Evolutionary conservation across 92 coral and sea anemone species (phyloP).

Genomic region (Phenganax stokvisi): DNA sequence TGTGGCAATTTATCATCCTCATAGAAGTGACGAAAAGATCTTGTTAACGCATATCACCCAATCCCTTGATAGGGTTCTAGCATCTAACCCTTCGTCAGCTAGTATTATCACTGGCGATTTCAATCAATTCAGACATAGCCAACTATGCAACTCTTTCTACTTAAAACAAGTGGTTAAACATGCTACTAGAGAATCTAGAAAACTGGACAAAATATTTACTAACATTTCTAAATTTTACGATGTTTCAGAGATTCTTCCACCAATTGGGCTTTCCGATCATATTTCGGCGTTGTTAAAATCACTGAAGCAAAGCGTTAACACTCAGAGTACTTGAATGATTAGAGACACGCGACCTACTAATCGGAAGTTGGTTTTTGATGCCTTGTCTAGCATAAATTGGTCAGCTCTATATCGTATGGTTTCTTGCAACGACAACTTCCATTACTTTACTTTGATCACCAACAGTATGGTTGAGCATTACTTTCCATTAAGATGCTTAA

Average conservation of each 20-base stretch:
- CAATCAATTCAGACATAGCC: conserved; percentile 34
- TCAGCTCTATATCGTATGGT: neutral
- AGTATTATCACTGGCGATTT: conserved; percentile 27
- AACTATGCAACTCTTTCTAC: conserved; percentile 22
- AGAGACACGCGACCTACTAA: conserved; percentile 28
- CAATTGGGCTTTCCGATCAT: conserved; percentile 19
- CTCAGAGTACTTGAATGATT: neutral
- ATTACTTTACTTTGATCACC: neutral
- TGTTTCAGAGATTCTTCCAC: conserved; percentile 17
- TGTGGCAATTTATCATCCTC: too few relatives aligned
- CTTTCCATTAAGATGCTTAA: conserved; percentile 16
- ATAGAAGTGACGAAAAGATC: too few relatives aligned
- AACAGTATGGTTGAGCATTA: neutral
- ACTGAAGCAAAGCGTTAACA: neutral
- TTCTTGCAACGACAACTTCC: neutral
- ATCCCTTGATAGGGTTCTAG: neutral
- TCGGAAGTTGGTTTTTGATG: neutral
- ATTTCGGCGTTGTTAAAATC: conserved; percentile 7
- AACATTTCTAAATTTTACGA: conserved; percentile 4
- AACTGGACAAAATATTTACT: conserved; percentile 12
- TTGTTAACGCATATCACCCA: too few relatives aligned
- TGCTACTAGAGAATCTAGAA: conserved; percentile 15
- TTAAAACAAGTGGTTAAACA: conserved; percentile 26
- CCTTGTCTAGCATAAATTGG: conserved; percentile 11
- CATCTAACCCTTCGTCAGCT: neutral